Conservation (phyloP, 2,888 invertebrate genomes). For the Noctua fimbriata region DNA sequence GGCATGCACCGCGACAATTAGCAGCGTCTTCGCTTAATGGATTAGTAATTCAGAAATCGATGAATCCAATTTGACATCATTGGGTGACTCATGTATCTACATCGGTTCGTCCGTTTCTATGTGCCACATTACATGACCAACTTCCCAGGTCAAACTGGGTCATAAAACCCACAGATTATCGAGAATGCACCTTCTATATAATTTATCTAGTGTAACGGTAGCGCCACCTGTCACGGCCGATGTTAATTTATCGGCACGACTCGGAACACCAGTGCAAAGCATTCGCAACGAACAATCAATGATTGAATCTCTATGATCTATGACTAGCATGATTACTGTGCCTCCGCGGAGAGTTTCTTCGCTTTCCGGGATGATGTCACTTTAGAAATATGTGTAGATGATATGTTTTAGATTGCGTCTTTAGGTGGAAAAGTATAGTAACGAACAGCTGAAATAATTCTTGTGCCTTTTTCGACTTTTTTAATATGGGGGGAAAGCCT, state of each 20-base stretch:
- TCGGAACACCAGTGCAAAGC: conserved; percentile 55
- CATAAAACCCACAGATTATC: neutral
- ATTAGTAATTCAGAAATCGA: too few species aligned
- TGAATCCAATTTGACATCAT: too few species aligned
- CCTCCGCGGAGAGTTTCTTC: conserved; percentile 18
- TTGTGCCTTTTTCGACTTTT: neutral
- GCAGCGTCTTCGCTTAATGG: too few species aligned
- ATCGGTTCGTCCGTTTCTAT: too few species aligned
- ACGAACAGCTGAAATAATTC: neutral
- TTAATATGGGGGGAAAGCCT: neutral
- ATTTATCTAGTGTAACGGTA: conserved; percentile 26
- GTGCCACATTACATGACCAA: too few species aligned
- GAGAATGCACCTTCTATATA: conserved; percentile 38
- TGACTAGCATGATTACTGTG: conserved; percentile 10
- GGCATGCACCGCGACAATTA: too few species aligned
- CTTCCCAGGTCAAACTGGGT: too few species aligned
- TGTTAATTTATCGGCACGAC: conserved; percentile 55
- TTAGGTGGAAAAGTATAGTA: neutral
- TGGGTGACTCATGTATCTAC: too few species aligned
- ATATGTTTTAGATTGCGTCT: neutral
- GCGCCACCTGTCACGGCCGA: conserved; percentile 61
- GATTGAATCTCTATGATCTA: conserved; percentile 56
- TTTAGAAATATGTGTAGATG: conserved; percentile 13
- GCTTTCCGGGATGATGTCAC: conserved; percentile 33
- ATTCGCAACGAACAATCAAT: conserved; percentile 46